Evolutionary conservation across 2,113 vertebrate species (phyloP), one percentile per base, ranked within the genome.

Genomic region (Phainopepla nitens): DNA sequence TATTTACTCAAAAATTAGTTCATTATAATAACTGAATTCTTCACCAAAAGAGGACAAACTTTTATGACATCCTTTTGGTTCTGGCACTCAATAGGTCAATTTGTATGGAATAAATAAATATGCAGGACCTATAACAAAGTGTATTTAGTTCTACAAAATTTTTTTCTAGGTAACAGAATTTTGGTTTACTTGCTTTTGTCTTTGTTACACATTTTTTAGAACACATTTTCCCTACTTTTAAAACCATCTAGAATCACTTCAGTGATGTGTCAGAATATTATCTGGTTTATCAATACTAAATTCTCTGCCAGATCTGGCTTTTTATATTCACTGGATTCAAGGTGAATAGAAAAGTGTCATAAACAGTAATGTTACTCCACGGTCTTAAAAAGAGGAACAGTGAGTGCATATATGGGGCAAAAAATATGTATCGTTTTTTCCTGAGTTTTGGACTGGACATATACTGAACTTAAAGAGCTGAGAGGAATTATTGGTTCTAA

Each of bases 291-390:
- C 31, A 76, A 25, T 36, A 54, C 2, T 29, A 51, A 70, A 69
- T 61, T 69, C 27, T 6, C 9, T 17, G 2, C 5, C 12, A n/a
- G 4, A 7, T 71, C 10, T 60, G 3, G 0, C n/a, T 31, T 2
- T 70, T 87, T 41, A 39, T 22, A 24, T 53, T 66, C 2, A 33
- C n/a, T 61, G 49, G 15, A 72, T 79, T 77, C 50, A 57, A 79
- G 15, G 12, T 42, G 13, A 44, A 54, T 18, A 42, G 51, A 57
- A 53, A 41, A 82, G 10, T 18, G 7, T 57, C 28, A 56, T 45
- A 71, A 79, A 45, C 18, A 44, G 7, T 39, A 27, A 29, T 56
- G 20, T 50, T 35, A 56, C 10, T 79, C 53, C 19, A 21, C 61
- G 25, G 18, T 79, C 49, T 93, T 75, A 62, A 36, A 29, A 75